A percentile compares a stretch with the other conserved stretches of the same genome.
phyloP scores from a whole-genome alignment of 2,113 vertebrate species.

The Tapirus terrestris region DNA sequence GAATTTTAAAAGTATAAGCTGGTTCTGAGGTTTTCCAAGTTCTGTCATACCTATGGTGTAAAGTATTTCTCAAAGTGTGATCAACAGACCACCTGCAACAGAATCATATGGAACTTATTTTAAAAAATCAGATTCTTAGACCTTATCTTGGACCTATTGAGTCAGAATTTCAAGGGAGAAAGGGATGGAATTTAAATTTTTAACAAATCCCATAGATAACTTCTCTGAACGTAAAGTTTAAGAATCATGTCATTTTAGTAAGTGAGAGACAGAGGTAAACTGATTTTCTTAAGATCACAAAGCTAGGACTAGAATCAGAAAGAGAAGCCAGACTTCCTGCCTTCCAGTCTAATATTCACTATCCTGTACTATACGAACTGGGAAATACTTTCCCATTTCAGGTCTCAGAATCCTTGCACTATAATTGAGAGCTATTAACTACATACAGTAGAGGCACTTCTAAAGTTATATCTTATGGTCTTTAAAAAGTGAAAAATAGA shows the following conservation, averaged over 20 bases:
- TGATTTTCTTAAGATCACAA: constrained; percentile 15
- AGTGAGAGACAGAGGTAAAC: background rate
- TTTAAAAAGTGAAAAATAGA: constrained; percentile 20
- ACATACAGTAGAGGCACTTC: background rate
- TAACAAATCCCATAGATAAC: background rate
- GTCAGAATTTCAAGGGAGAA: background rate
- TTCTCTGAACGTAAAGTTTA: background rate
- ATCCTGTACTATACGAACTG: background rate
- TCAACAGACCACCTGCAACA: background rate
- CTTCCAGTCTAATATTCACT: background rate
- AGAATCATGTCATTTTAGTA: background rate
- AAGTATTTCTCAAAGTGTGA: background rate
- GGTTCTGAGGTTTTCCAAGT: background rate
- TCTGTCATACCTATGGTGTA: background rate
- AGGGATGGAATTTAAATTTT: background rate
- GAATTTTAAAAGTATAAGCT: background rate
- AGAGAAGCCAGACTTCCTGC: background rate
- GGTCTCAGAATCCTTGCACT: background rate
- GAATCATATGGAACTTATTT: background rate
- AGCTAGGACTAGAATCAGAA: background rate
- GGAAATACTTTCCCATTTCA: background rate
- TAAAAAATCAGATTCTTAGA: background rate
- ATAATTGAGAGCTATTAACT: background rate
- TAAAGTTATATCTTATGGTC: background rate
- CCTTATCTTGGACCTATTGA: background rate